Conservation (phyloP, 2,888 invertebrate species). For the Tupiocoris notatus region DNA sequence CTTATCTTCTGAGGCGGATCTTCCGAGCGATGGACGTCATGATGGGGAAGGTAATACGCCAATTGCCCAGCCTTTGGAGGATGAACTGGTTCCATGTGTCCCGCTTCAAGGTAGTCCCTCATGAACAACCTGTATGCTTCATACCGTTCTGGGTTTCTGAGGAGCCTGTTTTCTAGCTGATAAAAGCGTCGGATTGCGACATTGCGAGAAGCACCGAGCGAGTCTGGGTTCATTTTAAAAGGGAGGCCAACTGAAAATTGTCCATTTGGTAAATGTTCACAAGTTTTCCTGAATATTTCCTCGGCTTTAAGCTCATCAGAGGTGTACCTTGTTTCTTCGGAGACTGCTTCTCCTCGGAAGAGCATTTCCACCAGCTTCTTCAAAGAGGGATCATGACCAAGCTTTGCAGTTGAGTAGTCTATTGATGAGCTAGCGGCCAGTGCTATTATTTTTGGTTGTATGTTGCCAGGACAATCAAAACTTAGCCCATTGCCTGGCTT, state of each 20-base stretch:
- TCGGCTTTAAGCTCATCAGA: background rate
- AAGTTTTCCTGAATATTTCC: background rate
- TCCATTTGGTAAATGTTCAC: background rate
- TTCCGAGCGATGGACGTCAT: background rate
- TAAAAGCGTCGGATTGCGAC: background rate
- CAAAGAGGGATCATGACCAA: background rate
- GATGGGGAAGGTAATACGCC: constrained; percentile 14
- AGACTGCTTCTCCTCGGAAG: background rate
- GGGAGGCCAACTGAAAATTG: constrained; percentile 5
- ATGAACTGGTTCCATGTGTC: background rate
- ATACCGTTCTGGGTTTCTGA: background rate
- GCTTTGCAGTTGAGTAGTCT: too few relatives aligned
- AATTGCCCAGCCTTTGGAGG: background rate
- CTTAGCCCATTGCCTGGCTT: too few relatives aligned
- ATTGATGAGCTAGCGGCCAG: too few relatives aligned
- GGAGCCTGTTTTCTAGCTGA: background rate
- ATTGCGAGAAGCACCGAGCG: constrained; percentile 15
- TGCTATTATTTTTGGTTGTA: too few relatives aligned
- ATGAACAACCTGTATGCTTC: constrained; percentile 1
- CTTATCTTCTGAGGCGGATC: constrained; percentile 9
- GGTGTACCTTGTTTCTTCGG: background rate
- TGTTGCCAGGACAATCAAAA: too few relatives aligned
- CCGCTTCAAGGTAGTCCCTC: background rate
- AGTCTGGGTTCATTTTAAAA: background rate
- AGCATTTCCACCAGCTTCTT: background rate